Conservation (phyloP, 2,888 invertebrate species). For the Limulus polyphemus region DNA sequence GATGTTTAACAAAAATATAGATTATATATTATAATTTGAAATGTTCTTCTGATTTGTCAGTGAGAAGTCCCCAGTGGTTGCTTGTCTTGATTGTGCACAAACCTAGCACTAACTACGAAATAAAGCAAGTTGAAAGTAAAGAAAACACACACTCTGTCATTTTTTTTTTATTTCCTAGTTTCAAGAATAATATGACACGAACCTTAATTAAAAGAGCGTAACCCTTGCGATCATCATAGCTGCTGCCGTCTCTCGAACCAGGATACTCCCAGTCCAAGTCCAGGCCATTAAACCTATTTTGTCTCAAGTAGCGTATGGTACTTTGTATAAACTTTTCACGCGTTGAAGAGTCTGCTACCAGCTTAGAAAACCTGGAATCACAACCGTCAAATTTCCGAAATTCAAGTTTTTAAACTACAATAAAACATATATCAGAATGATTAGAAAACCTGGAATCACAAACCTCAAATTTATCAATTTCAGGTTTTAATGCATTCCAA, state of each 20-base stretch:
- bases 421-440: too few species aligned
- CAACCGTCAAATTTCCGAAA: too few species aligned
- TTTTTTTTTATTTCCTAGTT: background rate
- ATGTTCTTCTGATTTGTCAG: too few species aligned
- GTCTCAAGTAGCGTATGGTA: slow-evolving; percentile 54
- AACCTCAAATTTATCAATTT: too few species aligned
- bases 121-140: background rate
- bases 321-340: slow-evolving; percentile 55
- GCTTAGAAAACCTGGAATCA: slow-evolving; percentile 54
- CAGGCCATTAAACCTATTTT: slow-evolving; percentile 83
- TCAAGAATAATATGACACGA: slow-evolving; percentile 19
- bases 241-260: slow-evolving; percentile 60
- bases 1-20: too few species aligned
- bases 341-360: slow-evolving; percentile 64
- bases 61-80: too few species aligned
- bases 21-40: too few species aligned
- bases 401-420: too few species aligned
- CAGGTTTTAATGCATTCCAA: too few species aligned
- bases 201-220: slow-evolving; percentile 73
- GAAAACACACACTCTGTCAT: background rate
- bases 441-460: too few species aligned
- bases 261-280: slow-evolving; percentile 69
- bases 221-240: slow-evolving; percentile 66
- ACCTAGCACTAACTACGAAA: background rate
- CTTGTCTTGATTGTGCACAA: background rate